Conservation (phyloP, 1,140 invertebrate species). For the Aphelinus certus region DNA sequence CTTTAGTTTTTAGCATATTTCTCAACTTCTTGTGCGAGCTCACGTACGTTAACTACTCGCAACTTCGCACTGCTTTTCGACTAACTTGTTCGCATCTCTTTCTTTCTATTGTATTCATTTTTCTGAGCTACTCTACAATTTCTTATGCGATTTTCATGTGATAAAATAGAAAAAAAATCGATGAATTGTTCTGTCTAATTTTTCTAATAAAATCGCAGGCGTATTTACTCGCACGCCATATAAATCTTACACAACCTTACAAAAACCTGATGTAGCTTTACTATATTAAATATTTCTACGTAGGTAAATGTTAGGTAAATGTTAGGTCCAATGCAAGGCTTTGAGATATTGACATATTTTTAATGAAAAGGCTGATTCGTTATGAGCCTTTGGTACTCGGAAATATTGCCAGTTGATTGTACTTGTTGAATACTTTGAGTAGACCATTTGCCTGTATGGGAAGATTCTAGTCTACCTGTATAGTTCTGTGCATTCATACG, state of each 20-base stretch:
- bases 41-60: slow-evolving; percentile 34
- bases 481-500: no score
- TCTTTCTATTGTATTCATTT: slow-evolving; percentile 20
- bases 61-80: slow-evolving; percentile 32
- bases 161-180: slow-evolving; percentile 11
- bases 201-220: no score
- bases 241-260: background rate
- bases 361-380: background rate
- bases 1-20: slow-evolving; percentile 23
- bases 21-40: slow-evolving; percentile 19
- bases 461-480: no score
- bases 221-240: background rate
- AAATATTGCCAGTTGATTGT: slow-evolving; percentile 3
- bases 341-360: no score
- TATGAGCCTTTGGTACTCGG: background rate
- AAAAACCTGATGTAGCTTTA: background rate
- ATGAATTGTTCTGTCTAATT: background rate
- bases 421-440: slow-evolving; percentile 22
- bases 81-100: slow-evolving; percentile 26
- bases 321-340: no score
- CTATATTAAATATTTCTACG: no score
- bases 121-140: slow-evolving; percentile 11
- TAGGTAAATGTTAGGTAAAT: no score
- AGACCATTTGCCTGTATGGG: slow-evolving; percentile 13
- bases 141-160: slow-evolving; percentile 14